Evolutionary conservation across 2,888 invertebrate genomes (phyloP).

Genomic region (Ormia ochracea): DNA sequence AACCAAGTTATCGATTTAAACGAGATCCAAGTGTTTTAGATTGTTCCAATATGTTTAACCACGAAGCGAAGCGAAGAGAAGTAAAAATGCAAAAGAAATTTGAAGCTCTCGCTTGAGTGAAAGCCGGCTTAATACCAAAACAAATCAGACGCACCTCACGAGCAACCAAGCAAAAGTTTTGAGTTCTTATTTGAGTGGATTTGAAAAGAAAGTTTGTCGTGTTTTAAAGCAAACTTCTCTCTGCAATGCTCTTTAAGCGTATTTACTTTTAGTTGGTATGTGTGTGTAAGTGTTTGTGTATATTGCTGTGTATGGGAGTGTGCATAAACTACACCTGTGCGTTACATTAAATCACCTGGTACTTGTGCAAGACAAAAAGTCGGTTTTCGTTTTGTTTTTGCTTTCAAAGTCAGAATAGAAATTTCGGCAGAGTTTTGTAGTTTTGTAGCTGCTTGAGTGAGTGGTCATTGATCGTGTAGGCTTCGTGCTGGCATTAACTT

Average conservation of each 20-base stretch:
- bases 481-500: background rate
- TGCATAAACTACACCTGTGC: constrained; percentile 55
- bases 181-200: background rate
- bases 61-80: background rate
- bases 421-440: constrained; percentile 23
- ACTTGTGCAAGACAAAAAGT: background rate
- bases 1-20: background rate
- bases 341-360: constrained; percentile 48
- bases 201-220: constrained; percentile 51
- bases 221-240: background rate
- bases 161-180: background rate
- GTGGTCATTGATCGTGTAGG: background rate
- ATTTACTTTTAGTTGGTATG: background rate
- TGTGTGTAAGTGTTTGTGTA: background rate
- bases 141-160: background rate
- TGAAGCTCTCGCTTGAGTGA: constrained; percentile 29
- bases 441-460: constrained; percentile 37
- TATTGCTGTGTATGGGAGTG: no score
- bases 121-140: constrained; percentile 16
- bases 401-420: background rate
- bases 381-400: background rate
- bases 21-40: background rate
- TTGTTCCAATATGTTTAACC: background rate
- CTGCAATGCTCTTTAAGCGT: background rate
- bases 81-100: background rate